Percentiles rank a stretch among this genome's conserved stretches.
Evolutionary conservation across 1,140 invertebrate species (phyloP).

Genomic region (Medauroidea extradentata): DNA sequence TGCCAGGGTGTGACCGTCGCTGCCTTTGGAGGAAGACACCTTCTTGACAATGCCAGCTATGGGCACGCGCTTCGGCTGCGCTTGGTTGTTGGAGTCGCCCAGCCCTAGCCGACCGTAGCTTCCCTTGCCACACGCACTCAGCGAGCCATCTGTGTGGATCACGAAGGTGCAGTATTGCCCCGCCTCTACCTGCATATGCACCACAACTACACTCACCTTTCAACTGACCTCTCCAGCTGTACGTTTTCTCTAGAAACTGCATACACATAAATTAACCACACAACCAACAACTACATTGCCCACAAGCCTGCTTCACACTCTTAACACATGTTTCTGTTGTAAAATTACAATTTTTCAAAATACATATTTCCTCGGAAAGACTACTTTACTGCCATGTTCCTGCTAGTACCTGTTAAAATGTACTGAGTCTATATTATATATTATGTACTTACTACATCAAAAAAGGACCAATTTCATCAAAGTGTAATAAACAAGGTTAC

Average conservation of each 20-base stretch:
- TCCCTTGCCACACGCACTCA: constrained; percentile 57
- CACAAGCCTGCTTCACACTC: too few relatives aligned
- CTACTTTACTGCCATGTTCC: too few relatives aligned
- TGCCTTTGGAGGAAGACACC: constrained; percentile 54
- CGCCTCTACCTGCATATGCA: constrained; percentile 51
- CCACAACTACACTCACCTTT: neutral
- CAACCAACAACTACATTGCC: neutral
- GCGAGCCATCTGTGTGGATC: constrained; percentile 52
- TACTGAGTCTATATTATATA: too few relatives aligned
- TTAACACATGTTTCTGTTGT: too few relatives aligned
- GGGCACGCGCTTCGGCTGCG: constrained; percentile 46
- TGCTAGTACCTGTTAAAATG: too few relatives aligned
- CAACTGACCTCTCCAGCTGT: neutral
- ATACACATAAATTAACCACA: neutral
- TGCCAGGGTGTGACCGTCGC: constrained; percentile 58
- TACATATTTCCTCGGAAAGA: too few relatives aligned
- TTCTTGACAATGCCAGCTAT: constrained; percentile 46
- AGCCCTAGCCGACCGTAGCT: constrained; percentile 54
- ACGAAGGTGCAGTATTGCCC: constrained; percentile 65
- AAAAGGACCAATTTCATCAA: too few relatives aligned
- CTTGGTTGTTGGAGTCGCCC: constrained; percentile 54
- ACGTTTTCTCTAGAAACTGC: neutral
- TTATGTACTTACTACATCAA: too few relatives aligned
- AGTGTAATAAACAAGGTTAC: too few relatives aligned
- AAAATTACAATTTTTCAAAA: too few relatives aligned